A percentile compares a stretch with the other conserved stretches of the same genome.
Conservation (phyloP, 2,797 vertebrate genomes). For the Echiichthys vipera region DNA sequence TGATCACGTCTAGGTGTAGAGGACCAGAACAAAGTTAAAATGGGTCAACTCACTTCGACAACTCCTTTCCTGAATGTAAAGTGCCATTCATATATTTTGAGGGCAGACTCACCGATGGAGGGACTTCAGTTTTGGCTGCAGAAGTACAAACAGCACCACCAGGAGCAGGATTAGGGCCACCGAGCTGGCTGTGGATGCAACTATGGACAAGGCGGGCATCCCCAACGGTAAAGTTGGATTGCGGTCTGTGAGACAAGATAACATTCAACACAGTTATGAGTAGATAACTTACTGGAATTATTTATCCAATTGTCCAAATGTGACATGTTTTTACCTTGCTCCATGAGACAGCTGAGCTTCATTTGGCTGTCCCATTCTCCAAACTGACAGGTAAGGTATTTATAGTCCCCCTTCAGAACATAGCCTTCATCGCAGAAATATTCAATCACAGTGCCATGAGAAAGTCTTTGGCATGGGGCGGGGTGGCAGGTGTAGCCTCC, state of each 20-base stretch:
- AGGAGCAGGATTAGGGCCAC: conserved; percentile 94
- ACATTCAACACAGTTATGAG: neutral
- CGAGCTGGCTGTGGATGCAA: conserved; percentile 94
- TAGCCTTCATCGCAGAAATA: conserved; percentile 94
- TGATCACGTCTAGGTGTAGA: conserved; percentile 89
- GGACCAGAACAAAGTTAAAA: conserved; percentile 13
- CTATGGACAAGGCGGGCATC: conserved; percentile 93
- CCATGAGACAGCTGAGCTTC: conserved; percentile 91
- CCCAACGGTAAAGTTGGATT: conserved; percentile 87
- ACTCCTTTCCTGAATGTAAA: neutral
- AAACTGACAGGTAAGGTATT: conserved; percentile 91
- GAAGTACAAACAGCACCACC: conserved; percentile 93
- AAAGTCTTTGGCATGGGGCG: conserved; percentile 88
- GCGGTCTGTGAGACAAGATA: conserved; percentile 82
- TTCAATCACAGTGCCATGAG: conserved; percentile 90
- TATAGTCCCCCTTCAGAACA: conserved; percentile 92
- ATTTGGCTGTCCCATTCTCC: conserved; percentile 92
- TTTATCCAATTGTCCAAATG: neutral
- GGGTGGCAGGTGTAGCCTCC: conserved; percentile 94
- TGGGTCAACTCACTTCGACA: neutral
- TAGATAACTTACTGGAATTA: neutral
- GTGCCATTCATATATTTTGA: neutral
- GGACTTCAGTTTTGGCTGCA: conserved; percentile 96
- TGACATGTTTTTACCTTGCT: conserved; percentile 80
- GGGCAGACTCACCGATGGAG: conserved; percentile 89